Conservation (phyloP, 1,140 invertebrate genomes). For the Arctopsyche grandis region DNA sequence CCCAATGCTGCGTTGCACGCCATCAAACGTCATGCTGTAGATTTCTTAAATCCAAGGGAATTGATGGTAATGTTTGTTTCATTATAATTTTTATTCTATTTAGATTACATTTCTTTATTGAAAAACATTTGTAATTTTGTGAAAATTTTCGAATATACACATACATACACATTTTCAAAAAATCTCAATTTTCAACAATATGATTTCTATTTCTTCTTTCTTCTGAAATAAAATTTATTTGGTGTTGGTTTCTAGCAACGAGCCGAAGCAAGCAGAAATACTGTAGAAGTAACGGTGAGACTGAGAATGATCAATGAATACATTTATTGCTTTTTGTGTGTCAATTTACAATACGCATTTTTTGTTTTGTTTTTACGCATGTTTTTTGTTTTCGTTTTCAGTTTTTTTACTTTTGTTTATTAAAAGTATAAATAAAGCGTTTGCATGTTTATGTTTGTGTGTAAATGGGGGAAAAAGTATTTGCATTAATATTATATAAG, state of each 20-base stretch:
- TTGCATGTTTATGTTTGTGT: neutral
- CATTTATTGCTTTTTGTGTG: conserved; percentile 35
- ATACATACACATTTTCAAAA: neutral
- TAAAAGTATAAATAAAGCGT: conserved; percentile 38
- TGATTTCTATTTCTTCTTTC: neutral
- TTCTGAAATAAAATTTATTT: conserved; percentile 37
- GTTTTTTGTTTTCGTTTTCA: conserved; percentile 5
- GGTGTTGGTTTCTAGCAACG: conserved; percentile 55
- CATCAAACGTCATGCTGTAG: conserved; percentile 91
- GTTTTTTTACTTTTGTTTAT: conserved; percentile 45
- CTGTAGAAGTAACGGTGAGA: conserved; percentile 54
- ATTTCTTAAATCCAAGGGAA: conserved; percentile 90
- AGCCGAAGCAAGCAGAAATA: conserved; percentile 53
- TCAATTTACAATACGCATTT: neutral
- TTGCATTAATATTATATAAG: neutral
- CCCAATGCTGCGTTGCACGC: conserved; percentile 93
- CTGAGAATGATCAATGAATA: conserved; percentile 33
- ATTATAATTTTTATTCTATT: neutral
- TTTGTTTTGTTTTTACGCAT: neutral
- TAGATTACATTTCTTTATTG: neutral
- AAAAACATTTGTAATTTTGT: neutral
- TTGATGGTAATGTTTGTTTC: conserved; percentile 72
- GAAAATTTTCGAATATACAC: neutral
- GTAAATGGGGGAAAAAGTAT: neutral
- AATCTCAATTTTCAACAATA: neutral